Conservation (phyloP, 2,888 invertebrate species). For the Nesidiocoris tenuis region DNA sequence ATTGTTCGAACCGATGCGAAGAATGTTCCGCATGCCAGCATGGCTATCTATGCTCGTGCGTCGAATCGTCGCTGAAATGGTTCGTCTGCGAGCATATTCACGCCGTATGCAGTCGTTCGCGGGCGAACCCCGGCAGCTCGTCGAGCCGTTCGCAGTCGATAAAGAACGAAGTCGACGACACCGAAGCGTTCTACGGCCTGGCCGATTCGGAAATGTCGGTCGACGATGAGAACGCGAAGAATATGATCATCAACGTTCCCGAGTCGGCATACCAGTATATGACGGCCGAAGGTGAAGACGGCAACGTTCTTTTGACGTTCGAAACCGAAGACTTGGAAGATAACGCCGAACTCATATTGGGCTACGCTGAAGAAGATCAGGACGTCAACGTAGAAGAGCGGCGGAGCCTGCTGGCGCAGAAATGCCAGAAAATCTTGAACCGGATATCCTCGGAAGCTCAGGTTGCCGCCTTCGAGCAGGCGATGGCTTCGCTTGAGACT, state of each 20-base stretch:
- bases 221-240: not conserved
- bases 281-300: conserved; percentile 31
- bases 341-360: conserved; percentile 30
- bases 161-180: not conserved
- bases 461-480: conserved; percentile 33
- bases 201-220: not conserved
- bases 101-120: conserved; percentile 20
- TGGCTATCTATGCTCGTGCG: conserved; percentile 39
- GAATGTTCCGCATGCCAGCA: conserved; percentile 36
- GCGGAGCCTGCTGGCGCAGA: conserved; percentile 22
- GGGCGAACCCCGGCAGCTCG: not conserved
- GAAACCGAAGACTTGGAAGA: conserved; percentile 32
- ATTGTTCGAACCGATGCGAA: conserved; percentile 25
- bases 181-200: not conserved
- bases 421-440: conserved; percentile 34
- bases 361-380: conserved; percentile 37
- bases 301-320: conserved; percentile 29
- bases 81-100: conserved; percentile 41
- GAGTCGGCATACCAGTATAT: conserved; percentile 35
- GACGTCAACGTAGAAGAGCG: conserved; percentile 36
- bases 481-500: conserved; percentile 32
- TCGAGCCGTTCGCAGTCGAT: not conserved
- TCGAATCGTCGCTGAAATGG: conserved; percentile 40
- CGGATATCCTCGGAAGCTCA: conserved; percentile 37
- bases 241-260: conserved; percentile 39